These are phyloP conservation scores for Diarsia rubi DNA, from an alignment of 2,888 invertebrate species.

Conservation along the genomic window DNA sequence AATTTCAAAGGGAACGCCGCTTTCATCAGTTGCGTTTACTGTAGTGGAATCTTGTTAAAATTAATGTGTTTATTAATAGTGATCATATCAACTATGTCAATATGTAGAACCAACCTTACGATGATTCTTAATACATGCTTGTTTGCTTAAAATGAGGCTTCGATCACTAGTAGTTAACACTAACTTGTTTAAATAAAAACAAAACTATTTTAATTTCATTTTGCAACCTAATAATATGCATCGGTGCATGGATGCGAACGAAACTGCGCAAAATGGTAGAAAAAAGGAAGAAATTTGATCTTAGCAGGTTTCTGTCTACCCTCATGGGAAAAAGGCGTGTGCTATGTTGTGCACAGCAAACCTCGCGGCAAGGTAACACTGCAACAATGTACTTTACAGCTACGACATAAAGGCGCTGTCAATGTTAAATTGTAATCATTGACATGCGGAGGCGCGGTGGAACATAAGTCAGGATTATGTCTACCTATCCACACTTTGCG, in stretches of 20 bases:
- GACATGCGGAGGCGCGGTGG: not conserved
- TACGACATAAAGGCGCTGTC: not conserved
- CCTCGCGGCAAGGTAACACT: not conserved
- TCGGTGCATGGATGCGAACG: not conserved
- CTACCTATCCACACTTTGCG: too few species aligned
- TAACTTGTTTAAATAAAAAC: too few species aligned
- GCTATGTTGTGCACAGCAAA: not conserved
- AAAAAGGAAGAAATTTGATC: not conserved
- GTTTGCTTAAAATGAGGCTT: too few species aligned
- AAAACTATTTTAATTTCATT: too few species aligned
- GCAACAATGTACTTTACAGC: not conserved
- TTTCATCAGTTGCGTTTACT: constrained; percentile 48
- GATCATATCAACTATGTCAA: not conserved
- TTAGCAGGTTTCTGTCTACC: not conserved
- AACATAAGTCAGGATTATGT: not conserved
- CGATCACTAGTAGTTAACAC: too few species aligned
- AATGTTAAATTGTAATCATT: not conserved
- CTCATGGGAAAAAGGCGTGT: not conserved
- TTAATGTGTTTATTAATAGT: constrained; percentile 6
- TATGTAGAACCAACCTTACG: not conserved
- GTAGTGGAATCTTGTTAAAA: constrained; percentile 12
- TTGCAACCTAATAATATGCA: too few species aligned
- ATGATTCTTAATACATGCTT: too few species aligned
- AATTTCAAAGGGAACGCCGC: constrained; percentile 55
- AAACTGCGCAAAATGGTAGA: not conserved